Conservation (phyloP, 2,113 vertebrate genomes). For the Trogon surrucura region DNA sequence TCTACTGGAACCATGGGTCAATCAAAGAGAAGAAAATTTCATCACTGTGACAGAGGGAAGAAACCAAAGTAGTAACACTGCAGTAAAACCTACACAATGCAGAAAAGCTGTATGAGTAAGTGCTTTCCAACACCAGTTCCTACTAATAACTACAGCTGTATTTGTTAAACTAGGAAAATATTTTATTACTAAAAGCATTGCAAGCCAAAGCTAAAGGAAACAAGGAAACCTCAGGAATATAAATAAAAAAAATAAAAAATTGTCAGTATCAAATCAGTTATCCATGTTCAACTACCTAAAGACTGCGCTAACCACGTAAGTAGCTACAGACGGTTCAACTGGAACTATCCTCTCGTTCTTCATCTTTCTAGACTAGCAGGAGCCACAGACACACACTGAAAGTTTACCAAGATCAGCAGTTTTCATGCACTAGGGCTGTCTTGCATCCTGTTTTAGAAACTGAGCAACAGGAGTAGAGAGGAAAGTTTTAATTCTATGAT, state of each 20-base stretch:
- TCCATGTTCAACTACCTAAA: background rate
- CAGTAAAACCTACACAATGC: background rate
- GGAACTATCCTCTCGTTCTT: background rate
- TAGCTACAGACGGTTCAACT: background rate
- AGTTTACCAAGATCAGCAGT: background rate
- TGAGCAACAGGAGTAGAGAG: background rate
- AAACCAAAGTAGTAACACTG: background rate
- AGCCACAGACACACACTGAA: background rate
- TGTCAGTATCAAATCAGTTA: background rate
- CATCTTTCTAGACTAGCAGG: background rate
- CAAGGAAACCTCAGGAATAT: background rate
- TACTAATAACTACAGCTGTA: background rate
- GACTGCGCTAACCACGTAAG: background rate
- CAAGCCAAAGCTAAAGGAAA: background rate
- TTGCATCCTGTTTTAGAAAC: background rate
- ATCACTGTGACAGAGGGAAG: background rate
- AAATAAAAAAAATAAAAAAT: background rate
- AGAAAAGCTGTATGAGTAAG: background rate
- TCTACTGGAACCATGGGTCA: background rate
- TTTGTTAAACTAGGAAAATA: background rate
- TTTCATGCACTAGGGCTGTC: constrained; percentile 40
- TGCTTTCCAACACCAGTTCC: background rate
- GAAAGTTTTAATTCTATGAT: background rate
- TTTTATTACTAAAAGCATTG: background rate
- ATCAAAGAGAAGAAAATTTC: background rate